Evolutionary conservation across 2,888 invertebrate species (phyloP).

Genomic region (Lamproptera curius): DNA sequence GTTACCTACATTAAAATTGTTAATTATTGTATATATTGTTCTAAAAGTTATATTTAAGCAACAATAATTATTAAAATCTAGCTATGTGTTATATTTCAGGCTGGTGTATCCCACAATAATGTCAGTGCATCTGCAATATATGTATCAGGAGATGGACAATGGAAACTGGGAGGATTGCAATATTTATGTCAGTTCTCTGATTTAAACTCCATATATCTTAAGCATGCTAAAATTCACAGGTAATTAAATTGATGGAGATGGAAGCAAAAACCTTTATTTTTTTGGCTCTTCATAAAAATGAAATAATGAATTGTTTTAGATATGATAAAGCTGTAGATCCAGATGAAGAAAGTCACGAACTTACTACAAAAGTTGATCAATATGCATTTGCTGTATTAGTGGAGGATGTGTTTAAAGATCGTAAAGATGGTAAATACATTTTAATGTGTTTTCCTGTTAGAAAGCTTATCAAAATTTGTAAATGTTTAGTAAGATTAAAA

Average conservation of each 20-base stretch:
- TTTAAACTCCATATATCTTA: slow-evolving; percentile 80
- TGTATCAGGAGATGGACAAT: slow-evolving; percentile 89
- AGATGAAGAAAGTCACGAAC: slow-evolving; percentile 80
- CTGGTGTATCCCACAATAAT: slow-evolving; percentile 89
- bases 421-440: slow-evolving; percentile 68
- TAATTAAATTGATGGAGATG: no score
- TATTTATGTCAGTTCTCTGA: slow-evolving; percentile 85
- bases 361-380: slow-evolving; percentile 82
- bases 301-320: no score
- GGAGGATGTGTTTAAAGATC: slow-evolving; percentile 83
- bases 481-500: no score
- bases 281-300: no score
- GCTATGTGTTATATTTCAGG: slow-evolving; percentile 69
- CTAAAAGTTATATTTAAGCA: no score
- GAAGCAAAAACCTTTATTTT: no score
- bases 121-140: slow-evolving; percentile 88
- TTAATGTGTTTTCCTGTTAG: background rate
- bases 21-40: no score
- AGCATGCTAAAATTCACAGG: slow-evolving; percentile 81
- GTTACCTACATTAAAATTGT: no score
- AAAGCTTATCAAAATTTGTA: slow-evolving; percentile 1
- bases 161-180: slow-evolving; percentile 93
- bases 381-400: slow-evolving; percentile 87
- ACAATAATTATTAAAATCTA: no score
- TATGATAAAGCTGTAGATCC: slow-evolving; percentile 86